A percentile compares a stretch with the other conserved stretches of the same genome.
Evolutionary conservation across 1,140 invertebrate genomes (phyloP).

Genomic region (Drosophila micromelanica): DNA sequence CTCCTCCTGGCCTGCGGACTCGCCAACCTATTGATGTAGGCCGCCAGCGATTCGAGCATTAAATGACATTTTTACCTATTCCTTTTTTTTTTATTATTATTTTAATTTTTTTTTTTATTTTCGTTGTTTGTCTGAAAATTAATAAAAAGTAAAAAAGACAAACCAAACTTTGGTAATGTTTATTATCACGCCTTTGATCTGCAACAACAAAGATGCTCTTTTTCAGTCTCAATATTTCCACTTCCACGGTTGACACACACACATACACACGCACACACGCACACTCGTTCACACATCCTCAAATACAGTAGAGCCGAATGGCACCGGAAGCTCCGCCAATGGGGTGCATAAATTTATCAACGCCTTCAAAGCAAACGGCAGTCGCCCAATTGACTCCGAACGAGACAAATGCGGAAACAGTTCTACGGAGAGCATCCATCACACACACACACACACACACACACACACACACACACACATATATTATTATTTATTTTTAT

Average conservation of each 20-base stretch:
- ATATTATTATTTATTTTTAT: too few species aligned
- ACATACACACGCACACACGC: background rate
- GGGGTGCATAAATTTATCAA: conserved; percentile 78
- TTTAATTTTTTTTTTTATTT: background rate
- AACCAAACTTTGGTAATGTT: background rate
- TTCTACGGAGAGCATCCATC: conserved; percentile 9
- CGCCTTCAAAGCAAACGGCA: conserved; percentile 50
- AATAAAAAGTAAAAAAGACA: conserved; percentile 27
- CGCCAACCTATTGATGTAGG: conserved; percentile 33
- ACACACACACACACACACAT: background rate
- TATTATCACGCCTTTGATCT: conserved; percentile 27
- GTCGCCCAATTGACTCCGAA: conserved; percentile 40
- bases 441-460: background rate
- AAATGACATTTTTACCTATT: conserved; percentile 1
- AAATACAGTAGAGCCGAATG: background rate
- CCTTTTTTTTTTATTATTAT: conserved; percentile 19
- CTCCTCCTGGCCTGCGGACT: conserved; percentile 47
- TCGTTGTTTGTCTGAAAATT: background rate
- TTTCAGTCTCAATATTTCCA: conserved; percentile 16
- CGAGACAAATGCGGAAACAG: conserved; percentile 52
- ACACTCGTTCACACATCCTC: background rate
- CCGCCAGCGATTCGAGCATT: background rate
- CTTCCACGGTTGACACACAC: background rate
- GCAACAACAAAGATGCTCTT: conserved; percentile 26
- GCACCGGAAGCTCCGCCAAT: conserved; percentile 72